Evolutionary conservation across 1,140 invertebrate genomes (phyloP), one percentile per base, ranked within the genome.

Genomic region (Euura lappo): DNA sequence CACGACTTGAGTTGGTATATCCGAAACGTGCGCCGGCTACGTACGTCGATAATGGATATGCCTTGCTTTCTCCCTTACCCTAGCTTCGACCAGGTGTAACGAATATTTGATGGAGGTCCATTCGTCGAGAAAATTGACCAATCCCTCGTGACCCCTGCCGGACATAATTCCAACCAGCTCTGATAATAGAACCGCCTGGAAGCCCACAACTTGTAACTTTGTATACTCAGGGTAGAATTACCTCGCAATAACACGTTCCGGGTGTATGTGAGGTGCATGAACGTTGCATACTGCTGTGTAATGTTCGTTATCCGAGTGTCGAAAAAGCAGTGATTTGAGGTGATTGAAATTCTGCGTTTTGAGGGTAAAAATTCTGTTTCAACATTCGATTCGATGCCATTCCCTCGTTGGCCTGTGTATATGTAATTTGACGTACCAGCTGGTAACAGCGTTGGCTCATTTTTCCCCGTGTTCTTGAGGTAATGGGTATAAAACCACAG

Each of bases 401-500:
- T 60, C 51, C 13, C 51, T 60, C 13, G 28, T 60, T 60, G 51
- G 51, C 2, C 6, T 11, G 51, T 28, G 28, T 28, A 28, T 60
- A 60, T n/a, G 13, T n/a, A 60, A 60, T 60, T 60, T 6, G 13
- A n/a, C 51, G 28, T 28, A 0, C 10, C 51, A n/a, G 0, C 8
- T 60, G 51, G 28, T 60, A 3, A n/a, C 51, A 3, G 10, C 51
- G 51, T 60, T n/a, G 3, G 51, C 3, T 60, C 8, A 11, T 60
- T 60, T 60, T 60, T 60, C 51, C 13, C 51, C 51, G 51, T 60
- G 5, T n/a, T 60, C 51, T 4, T 60, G 51, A 28, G 51, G 51
- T 60, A 60, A n/a, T 60, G 51, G 51, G 13, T n/a, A 60, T 60
- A 60, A 60, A 60, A 60, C 8, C 51, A 60, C 51, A 60, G 51